Conservation (phyloP, 2,797 vertebrate genomes). For the Poeciliopsis infans region DNA sequence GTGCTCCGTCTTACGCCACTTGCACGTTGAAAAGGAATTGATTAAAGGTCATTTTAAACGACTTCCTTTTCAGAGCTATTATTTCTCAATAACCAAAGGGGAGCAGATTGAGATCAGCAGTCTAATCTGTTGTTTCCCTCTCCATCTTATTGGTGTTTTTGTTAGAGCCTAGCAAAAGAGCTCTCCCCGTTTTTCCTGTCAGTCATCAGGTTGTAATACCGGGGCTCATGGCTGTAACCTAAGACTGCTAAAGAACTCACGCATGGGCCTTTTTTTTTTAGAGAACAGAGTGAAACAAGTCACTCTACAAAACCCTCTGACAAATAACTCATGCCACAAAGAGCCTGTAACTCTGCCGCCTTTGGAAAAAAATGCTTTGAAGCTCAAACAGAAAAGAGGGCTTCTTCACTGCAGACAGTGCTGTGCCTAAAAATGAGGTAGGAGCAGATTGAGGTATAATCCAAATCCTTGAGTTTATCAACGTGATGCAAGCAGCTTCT, state of each 20-base stretch:
- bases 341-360: slow-evolving; percentile 81
- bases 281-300: slow-evolving; percentile 80
- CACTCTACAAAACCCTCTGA: slow-evolving; percentile 81
- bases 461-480: slow-evolving; percentile 41
- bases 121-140: slow-evolving; percentile 80
- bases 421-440: slow-evolving; percentile 7
- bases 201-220: slow-evolving; percentile 85
- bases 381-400: slow-evolving; percentile 79
- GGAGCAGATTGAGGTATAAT: slow-evolving; percentile 28
- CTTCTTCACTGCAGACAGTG: slow-evolving; percentile 59
- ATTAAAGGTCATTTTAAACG: slow-evolving; percentile 83
- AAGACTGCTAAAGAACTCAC: slow-evolving; percentile 76
- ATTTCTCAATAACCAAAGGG: slow-evolving; percentile 82
- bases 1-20: slow-evolving; percentile 67
- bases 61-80: slow-evolving; percentile 83
- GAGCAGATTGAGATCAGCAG: slow-evolving; percentile 78
- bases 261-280: slow-evolving; percentile 70
- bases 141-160: slow-evolving; percentile 81
- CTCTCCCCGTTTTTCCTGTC: slow-evolving; percentile 82
- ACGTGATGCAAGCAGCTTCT: slow-evolving; percentile 26
- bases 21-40: slow-evolving; percentile 79
- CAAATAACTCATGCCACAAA: slow-evolving; percentile 84
- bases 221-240: slow-evolving; percentile 78
- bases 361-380: slow-evolving; percentile 79
- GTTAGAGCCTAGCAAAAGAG: slow-evolving; percentile 71